A percentile compares a stretch with the other conserved stretches of the same genome.
Conservation (phyloP, 2,797 vertebrate species). For the Phataginus tetradactyla region DNA sequence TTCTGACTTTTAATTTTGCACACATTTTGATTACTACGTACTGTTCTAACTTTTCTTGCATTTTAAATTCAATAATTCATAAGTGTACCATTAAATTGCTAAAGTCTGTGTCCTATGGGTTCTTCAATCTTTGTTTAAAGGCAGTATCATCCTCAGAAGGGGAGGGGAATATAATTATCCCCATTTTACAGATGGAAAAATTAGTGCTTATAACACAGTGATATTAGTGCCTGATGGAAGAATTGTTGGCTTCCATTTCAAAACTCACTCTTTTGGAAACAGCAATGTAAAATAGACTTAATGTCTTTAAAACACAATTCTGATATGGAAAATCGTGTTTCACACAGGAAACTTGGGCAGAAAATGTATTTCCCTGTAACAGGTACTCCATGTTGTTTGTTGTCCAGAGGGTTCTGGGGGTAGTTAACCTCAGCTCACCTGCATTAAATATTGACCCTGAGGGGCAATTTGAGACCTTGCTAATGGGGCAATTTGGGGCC, state of each 20-base stretch:
- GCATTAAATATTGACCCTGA: conserved; percentile 83
- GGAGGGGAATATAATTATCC: background rate
- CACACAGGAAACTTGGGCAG: conserved; percentile 58
- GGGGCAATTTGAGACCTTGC: conserved; percentile 81
- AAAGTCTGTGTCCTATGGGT: background rate
- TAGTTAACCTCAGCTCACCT: conserved; percentile 83
- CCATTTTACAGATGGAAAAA: conserved; percentile 72
- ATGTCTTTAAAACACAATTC: conserved; percentile 45
- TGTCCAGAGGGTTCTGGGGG: conserved; percentile 73
- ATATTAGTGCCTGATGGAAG: background rate
- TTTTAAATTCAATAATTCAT: conserved; percentile 65
- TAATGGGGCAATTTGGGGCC: conserved; percentile 82
- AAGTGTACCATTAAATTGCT: background rate
- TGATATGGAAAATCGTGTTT: conserved; percentile 51
- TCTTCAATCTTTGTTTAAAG: background rate
- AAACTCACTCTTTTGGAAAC: conserved; percentile 43
- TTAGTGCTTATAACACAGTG: background rate
- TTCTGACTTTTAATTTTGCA: conserved; percentile 48
- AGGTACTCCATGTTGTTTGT: conserved; percentile 72
- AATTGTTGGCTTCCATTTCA: background rate
- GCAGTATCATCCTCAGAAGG: background rate
- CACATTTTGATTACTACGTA: background rate
- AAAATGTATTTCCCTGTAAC: conserved; percentile 70
- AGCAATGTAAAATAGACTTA: background rate
- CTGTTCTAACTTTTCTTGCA: conserved; percentile 1